These are phyloP conservation scores for Hapalemur alaotrensis DNA, from an alignment of 2,797 vertebrate species.

Conservation along the genomic window DNA sequence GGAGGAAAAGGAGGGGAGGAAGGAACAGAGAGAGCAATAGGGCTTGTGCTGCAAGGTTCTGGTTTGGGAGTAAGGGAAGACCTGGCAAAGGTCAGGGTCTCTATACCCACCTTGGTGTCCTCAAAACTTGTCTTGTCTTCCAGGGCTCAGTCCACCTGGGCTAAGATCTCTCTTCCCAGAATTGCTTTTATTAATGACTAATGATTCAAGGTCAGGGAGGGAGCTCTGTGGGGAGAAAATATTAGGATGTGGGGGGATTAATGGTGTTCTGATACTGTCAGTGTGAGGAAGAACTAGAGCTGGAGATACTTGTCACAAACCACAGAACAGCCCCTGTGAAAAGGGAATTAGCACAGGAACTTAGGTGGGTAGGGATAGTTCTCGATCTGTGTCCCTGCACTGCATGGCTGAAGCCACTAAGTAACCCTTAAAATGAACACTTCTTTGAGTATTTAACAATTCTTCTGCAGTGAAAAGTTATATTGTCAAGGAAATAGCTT, in stretches of 20 bases:
- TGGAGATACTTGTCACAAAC: neutral
- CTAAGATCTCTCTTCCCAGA: neutral
- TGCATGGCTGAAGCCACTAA: neutral
- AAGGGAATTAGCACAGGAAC: neutral
- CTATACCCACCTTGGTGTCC: neutral
- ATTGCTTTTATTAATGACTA: constrained; percentile 18
- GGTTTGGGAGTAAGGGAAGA: neutral
- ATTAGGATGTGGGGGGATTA: neutral
- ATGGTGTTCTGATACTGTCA: neutral
- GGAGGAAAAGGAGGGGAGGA: neutral
- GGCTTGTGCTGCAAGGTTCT: constrained; percentile 2
- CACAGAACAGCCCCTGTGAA: neutral
- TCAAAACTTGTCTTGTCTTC: neutral
- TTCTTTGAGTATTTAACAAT: constrained; percentile 13
- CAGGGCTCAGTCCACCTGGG: neutral
- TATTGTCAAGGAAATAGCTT: neutral
- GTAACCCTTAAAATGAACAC: neutral
- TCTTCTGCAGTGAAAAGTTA: neutral
- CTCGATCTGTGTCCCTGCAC: neutral
- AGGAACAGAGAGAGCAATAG: neutral
- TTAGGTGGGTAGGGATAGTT: neutral
- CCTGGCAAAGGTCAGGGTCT: neutral
- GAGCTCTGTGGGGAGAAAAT: neutral
- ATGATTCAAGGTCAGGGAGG: neutral
- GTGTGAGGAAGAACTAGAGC: neutral